Percentiles rank a stretch among this genome's conserved stretches.
Evolutionary conservation across 2,797 vertebrate species (phyloP).

Genomic region (Tauraco hartlaubi): DNA sequence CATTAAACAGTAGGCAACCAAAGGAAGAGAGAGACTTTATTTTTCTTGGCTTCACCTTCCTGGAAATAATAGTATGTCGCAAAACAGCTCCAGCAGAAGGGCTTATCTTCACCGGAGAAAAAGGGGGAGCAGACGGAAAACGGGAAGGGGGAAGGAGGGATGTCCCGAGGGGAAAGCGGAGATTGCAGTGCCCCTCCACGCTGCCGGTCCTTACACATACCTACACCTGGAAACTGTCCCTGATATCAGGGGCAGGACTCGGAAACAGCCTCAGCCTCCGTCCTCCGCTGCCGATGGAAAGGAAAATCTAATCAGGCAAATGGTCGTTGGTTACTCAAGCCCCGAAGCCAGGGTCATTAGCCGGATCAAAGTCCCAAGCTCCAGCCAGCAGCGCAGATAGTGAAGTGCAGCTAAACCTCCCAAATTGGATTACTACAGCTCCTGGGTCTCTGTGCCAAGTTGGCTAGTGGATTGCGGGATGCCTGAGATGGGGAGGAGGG

Average conservation of each 20-base stretch:
- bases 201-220: background rate
- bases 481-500: background rate
- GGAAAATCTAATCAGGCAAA: slow-evolving; percentile 55
- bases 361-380: slow-evolving; percentile 60
- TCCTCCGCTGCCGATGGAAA: background rate
- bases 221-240: background rate
- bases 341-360: slow-evolving; percentile 61
- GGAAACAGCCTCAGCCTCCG: background rate
- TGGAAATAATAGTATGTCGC: slow-evolving; percentile 59
- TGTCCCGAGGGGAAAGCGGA: background rate
- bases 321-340: background rate
- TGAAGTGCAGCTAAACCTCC: slow-evolving; percentile 67
- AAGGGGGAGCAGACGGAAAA: background rate
- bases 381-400: slow-evolving; percentile 37
- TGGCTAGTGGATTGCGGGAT: background rate
- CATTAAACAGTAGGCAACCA: slow-evolving; percentile 74
- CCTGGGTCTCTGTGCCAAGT: slow-evolving; percentile 31
- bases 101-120: slow-evolving; percentile 35
- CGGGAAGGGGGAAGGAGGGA: background rate
- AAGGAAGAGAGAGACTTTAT: slow-evolving; percentile 61
- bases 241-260: accelerated
- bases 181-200: background rate
- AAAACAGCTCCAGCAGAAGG: slow-evolving; percentile 26
- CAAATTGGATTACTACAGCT: slow-evolving; percentile 69
- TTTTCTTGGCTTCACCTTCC: slow-evolving; percentile 57